Evolutionary conservation across 2,797 vertebrate genomes (phyloP), one percentile per base, ranked within the genome.

Genomic region (Sandelia bainsii): DNA sequence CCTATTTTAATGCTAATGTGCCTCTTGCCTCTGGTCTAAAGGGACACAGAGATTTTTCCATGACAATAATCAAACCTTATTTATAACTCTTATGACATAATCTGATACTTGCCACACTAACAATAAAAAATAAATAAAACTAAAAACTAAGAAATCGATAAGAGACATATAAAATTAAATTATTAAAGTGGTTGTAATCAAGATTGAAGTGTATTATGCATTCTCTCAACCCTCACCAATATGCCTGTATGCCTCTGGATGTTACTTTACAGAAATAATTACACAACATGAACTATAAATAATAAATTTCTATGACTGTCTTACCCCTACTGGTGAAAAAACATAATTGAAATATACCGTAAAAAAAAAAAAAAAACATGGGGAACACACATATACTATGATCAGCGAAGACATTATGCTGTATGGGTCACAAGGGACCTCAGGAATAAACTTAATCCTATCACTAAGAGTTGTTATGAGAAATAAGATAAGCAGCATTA

Each of bases 401-500:
- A 86, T 78, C 63, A 83, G 71, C 29, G 20, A 75, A 83, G 76
- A 74, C 66, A 82, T 82, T 69, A 78, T 6, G 20, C 64, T 63
- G 65, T 63, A 76, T 20, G 56, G 75, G 69, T 71, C 82, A 82
- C 81, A 51, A 52, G 70, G 82, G 87, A 89, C 50, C 48, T 62
- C 45, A 61, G 53, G 79, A 86, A 81, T 71, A 72, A 85, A 81
- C 69, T 72, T 61, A 84, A 75, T 75, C 39, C 71, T n/a, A 75
- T 29, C 79, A 80, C 77, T 69, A 53, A 77, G 77, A 74, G 64
- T 62, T 77, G 58, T 81, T 74, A 81, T 83, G 72, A 89, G 81
- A 80, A 82, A 68, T 74, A 75, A 49, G 57, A 82, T 75, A 48
- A 77, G 69, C 68, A 49, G 60, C 48, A 82, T 89, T 90, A 88